These are phyloP conservation scores for Mylabris sibirica DNA, from an alignment of 2,888 invertebrate genomes.

Conservation along the genomic window DNA sequence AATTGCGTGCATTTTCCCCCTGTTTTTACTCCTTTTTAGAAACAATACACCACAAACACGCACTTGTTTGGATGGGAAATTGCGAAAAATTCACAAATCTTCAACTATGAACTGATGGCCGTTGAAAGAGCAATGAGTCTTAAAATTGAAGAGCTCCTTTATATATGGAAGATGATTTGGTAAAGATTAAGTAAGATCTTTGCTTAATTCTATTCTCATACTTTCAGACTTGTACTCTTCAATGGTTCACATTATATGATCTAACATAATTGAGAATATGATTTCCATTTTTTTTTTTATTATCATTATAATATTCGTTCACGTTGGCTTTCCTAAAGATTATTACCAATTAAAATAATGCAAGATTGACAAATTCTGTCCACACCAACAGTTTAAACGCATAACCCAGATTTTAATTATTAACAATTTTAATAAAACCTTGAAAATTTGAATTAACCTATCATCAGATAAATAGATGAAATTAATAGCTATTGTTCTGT, in stretches of 20 bases:
- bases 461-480: neutral
- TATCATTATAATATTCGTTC: neutral
- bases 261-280: constrained; percentile 16
- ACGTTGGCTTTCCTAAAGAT: constrained; percentile 1
- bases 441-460: neutral
- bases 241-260: constrained; percentile 19
- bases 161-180: constrained; percentile 50
- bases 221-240: constrained; percentile 25
- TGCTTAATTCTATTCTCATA: constrained; percentile 35
- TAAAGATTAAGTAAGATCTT: constrained; percentile 50
- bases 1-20: constrained; percentile 25
- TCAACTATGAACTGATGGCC: constrained; percentile 24
- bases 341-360: constrained; percentile 5
- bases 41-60: neutral
- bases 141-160: constrained; percentile 42
- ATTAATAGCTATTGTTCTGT: neutral
- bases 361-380: neutral
- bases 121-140: constrained; percentile 39
- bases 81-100: neutral
- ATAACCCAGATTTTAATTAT: neutral
- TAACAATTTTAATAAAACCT: neutral
- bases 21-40: neutral
- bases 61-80: neutral
- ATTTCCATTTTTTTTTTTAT: constrained; percentile 17
- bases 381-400: neutral